phyloP scores from a whole-genome alignment of 2,797 vertebrate genomes.

The Coracias cyanogaster region DNA sequence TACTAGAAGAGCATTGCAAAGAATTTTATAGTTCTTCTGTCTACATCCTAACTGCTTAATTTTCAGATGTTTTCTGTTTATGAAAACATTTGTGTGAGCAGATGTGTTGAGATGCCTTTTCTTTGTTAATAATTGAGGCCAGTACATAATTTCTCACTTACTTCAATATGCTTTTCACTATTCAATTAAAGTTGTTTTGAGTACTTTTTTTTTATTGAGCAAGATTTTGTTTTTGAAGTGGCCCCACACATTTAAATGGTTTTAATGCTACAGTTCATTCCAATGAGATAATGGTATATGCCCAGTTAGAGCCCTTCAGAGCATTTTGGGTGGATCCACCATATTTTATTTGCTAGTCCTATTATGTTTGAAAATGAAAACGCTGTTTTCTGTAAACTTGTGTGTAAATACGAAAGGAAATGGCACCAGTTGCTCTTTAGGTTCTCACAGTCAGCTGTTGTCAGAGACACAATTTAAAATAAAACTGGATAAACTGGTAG shows the following conservation, averaged over 20 bases:
- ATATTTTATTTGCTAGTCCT: not conserved
- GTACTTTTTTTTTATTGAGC: slow-evolving; percentile 24
- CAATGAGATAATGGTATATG: slow-evolving; percentile 9
- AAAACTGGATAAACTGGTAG: not conserved
- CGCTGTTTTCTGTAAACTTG: not conserved
- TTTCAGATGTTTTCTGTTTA: slow-evolving; percentile 55
- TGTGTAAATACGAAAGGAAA: not conserved
- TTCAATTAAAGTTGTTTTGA: slow-evolving; percentile 53
- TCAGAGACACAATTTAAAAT: not conserved
- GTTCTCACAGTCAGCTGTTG: not conserved
- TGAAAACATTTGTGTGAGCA: slow-evolving; percentile 44
- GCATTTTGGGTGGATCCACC: not conserved
- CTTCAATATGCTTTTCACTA: slow-evolving; percentile 66
- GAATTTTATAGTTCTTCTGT: not conserved
- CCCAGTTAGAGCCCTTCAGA: not conserved
- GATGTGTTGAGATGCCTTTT: slow-evolving; percentile 46
- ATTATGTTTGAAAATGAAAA: not conserved
- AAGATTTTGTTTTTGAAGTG: slow-evolving; percentile 53
- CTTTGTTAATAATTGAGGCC: slow-evolving; percentile 32
- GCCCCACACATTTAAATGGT: slow-evolving; percentile 3
- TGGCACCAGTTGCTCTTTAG: not conserved
- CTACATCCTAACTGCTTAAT: not conserved
- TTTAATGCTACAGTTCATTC: slow-evolving; percentile 30
- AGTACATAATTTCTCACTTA: slow-evolving; percentile 49
- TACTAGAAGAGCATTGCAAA: not conserved